Evolutionary conservation across 2,888 invertebrate genomes (phyloP).

Genomic region (Cataglyphis cursor): DNA sequence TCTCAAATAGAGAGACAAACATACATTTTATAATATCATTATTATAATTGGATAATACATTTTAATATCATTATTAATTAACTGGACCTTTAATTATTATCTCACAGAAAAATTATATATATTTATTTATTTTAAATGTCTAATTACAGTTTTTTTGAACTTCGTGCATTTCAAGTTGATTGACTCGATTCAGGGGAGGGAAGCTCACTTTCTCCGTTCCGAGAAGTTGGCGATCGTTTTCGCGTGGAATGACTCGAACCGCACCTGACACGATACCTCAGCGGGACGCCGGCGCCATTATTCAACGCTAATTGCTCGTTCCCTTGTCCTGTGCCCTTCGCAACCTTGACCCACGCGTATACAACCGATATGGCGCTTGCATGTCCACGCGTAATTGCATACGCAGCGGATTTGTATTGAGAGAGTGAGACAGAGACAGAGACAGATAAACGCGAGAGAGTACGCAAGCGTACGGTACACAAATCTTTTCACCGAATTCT

Average conservation of each 20-base stretch:
- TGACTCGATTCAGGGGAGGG: neutral
- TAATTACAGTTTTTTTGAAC: neutral
- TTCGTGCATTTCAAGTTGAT: neutral
- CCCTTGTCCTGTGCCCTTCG: constrained; percentile 16
- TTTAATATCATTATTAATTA: neutral
- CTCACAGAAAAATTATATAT: neutral
- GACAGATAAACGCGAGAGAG: neutral
- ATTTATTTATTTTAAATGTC: neutral
- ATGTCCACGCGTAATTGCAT: constrained; percentile 26
- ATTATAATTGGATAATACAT: neutral
- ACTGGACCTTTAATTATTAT: neutral
- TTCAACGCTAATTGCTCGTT: constrained; percentile 41
- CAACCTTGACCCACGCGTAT: constrained; percentile 25
- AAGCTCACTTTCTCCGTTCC: neutral
- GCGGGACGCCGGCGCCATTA: constrained; percentile 54
- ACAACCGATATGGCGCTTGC: constrained; percentile 36
- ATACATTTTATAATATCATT: neutral
- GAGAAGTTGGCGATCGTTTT: constrained; percentile 35
- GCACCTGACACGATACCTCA: constrained; percentile 42
- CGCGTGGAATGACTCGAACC: constrained; percentile 29
- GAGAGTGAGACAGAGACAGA: neutral
- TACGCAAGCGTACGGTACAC: neutral
- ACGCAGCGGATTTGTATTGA: constrained; percentile 6
- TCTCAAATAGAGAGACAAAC: constrained; percentile 25
- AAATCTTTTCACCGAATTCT: neutral